phyloP scores from a whole-genome alignment of 2,797 vertebrate genomes.

The Chloroceryle amazona region DNA sequence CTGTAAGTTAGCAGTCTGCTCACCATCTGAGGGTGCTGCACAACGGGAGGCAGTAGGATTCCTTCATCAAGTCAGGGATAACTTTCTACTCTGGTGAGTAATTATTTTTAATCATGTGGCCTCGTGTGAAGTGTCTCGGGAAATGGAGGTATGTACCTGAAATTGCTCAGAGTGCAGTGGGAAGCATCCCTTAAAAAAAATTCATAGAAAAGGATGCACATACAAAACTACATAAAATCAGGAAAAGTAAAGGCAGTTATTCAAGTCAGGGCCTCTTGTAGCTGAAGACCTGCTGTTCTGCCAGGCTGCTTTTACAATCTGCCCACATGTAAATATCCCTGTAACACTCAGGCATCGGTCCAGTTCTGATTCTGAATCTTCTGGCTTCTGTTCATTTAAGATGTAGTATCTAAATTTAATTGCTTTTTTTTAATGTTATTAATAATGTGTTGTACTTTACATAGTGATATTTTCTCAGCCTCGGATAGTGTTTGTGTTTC shows the following conservation, averaged over 20 bases:
- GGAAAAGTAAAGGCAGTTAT: neutral
- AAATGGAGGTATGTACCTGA: neutral
- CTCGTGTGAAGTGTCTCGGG: neutral
- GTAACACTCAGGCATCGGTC: neutral
- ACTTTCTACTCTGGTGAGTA: neutral
- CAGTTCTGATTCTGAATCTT: conserved; percentile 29
- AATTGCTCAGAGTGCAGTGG: neutral
- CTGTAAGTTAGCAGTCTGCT: neutral
- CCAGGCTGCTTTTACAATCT: neutral
- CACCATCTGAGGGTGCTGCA: neutral
- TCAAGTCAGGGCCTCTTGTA: neutral
- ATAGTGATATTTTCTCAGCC: neutral
- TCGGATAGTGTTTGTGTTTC: neutral
- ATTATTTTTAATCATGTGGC: neutral
- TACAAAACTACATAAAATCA: neutral
- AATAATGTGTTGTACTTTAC: neutral
- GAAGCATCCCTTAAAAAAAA: neutral
- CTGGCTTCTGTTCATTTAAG: conserved; percentile 49
- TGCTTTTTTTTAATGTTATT: neutral
- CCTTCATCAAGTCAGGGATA: neutral
- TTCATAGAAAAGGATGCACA: neutral
- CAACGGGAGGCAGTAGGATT: neutral
- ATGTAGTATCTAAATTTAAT: neutral
- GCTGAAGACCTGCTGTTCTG: neutral
- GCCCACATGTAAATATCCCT: neutral